Evolutionary conservation across 2,888 invertebrate genomes (phyloP).

Genomic region (Bombyx huttoni): DNA sequence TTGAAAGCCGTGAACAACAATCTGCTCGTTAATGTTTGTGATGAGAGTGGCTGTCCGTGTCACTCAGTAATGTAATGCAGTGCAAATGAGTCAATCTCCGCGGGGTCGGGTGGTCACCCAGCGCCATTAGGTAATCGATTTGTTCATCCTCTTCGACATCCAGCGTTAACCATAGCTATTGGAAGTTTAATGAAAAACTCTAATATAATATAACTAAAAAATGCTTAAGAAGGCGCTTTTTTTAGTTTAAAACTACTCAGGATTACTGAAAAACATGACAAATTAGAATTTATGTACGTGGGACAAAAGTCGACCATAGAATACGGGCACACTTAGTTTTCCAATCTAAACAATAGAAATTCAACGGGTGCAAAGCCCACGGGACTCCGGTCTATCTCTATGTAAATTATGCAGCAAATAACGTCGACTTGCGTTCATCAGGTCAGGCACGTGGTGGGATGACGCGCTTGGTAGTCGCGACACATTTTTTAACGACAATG

Average conservation of each 20-base stretch:
- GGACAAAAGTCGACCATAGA: conserved; percentile 59
- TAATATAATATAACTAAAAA: conserved; percentile 23
- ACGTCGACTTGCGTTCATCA: conserved; percentile 58
- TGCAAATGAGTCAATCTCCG: conserved; percentile 72
- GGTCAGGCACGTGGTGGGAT: conserved; percentile 32
- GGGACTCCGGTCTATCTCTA: conserved; percentile 68
- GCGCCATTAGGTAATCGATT: conserved; percentile 67
- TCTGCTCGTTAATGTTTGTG: conserved; percentile 52
- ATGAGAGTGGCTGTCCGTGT: conserved; percentile 68
- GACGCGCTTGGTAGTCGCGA: conserved; percentile 15
- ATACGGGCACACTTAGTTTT: conserved; percentile 63
- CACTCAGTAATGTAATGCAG: conserved; percentile 69
- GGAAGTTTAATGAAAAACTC: conserved; percentile 24
- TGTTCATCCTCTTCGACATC: conserved; percentile 32
- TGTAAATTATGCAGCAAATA: conserved; percentile 70
- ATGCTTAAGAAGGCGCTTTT: conserved; percentile 17
- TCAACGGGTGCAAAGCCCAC: conserved; percentile 64
- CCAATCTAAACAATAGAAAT: conserved; percentile 73
- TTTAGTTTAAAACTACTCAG: neutral
- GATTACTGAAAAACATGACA: neutral
- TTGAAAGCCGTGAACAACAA: conserved; percentile 24
- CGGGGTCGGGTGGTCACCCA: conserved; percentile 50
- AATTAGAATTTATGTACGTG: conserved; percentile 36
- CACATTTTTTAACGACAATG: conserved; percentile 20
- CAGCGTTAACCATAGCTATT: conserved; percentile 26